Base-by-base conservation (phyloP, 2,797 vertebrate species). In the Sphenodon punctatus region DNA sequence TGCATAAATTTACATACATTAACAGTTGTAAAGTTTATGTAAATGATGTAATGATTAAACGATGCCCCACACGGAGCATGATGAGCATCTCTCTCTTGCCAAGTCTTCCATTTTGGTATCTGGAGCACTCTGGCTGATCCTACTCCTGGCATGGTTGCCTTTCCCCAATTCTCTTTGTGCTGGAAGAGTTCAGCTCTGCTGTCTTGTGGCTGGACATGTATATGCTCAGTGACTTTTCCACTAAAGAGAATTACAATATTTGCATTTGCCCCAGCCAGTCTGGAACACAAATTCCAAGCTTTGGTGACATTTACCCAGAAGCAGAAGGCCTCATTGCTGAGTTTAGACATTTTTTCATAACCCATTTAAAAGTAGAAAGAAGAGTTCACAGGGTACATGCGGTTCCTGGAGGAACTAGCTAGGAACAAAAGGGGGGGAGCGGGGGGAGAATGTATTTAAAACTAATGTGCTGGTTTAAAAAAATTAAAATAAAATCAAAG, bases 361-460 rank as follows among this genome's bases (percentile, higher is more conserved):
- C 38, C 78, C 72, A 80, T 83, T 89, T 82, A 71, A 6, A 43
- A 81, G 49, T 53, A 80, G 67, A 81, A 84, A 16, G 6, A 32
- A 80, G 90, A 68, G 69, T 89, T 91, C 86, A 88, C 41, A 78
- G 56, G 42, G 72, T 83, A 45, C 56, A 64, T 2, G 16, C 80
- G 76, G 92, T 78, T 85, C 82, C 86, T 91, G 88, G 84, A 83
- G 79, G 11, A 80, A 68, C 74, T 78, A 80, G 60, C 85, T 85
- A 56, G 84, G 90, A 91, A 91, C 56, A 36, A 56, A n/a, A n/a
- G n/a, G n/a, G n/a, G n/a, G n/a, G n/a, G n/a, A n/a, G n/a, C n/a
- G n/a, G n/a, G 80, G 86, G 88, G 88, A n/a, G 74, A 56, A 46
- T 76, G 90, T 89, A 80, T 85, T 80, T 85, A 86, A 91, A 85